phyloP scores from a whole-genome alignment of 2,113 vertebrate genomes.

The Pollachius pollachius region DNA sequence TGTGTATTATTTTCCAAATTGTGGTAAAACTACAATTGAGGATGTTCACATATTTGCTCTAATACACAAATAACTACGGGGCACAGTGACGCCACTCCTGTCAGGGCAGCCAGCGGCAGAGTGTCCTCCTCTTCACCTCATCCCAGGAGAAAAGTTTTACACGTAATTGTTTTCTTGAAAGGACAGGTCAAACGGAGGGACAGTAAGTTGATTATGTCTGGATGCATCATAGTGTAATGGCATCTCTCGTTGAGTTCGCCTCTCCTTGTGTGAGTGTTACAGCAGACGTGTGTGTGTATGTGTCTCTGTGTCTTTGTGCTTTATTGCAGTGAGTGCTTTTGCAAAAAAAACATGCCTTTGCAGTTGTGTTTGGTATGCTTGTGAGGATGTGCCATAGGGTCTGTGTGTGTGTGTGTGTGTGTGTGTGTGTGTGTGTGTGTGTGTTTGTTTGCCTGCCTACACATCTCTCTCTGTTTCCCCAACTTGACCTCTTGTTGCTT shows the following conservation, averaged over 20 bases:
- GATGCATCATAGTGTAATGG: constrained; percentile 1
- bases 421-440: neutral
- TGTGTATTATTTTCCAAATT: constrained; percentile 13
- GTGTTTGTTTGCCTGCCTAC: neutral
- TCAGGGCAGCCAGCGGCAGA: neutral
- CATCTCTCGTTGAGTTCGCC: no score
- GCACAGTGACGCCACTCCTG: neutral
- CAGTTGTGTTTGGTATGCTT: neutral
- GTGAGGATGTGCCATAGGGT: neutral
- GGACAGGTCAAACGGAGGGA: neutral
- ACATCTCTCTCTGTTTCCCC: constrained; percentile 1
- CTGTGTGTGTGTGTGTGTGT: neutral
- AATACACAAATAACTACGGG: neutral
- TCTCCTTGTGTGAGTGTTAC: no score
- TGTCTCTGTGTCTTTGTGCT: neutral
- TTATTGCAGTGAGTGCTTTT: no score
- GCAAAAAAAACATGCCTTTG: neutral
- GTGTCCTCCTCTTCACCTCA: neutral
- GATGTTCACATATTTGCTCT: neutral
- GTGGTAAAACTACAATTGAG: neutral
- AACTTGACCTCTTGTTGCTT: constrained; percentile 15
- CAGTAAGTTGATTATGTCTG: neutral
- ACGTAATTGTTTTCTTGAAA: constrained; percentile 1
- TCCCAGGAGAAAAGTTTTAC: neutral
- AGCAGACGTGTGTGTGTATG: neutral